Evolutionary conservation across 2,888 invertebrate species (phyloP), one percentile per base, ranked within the genome.

Genomic region (Drosophila pseudotalamancana): DNA sequence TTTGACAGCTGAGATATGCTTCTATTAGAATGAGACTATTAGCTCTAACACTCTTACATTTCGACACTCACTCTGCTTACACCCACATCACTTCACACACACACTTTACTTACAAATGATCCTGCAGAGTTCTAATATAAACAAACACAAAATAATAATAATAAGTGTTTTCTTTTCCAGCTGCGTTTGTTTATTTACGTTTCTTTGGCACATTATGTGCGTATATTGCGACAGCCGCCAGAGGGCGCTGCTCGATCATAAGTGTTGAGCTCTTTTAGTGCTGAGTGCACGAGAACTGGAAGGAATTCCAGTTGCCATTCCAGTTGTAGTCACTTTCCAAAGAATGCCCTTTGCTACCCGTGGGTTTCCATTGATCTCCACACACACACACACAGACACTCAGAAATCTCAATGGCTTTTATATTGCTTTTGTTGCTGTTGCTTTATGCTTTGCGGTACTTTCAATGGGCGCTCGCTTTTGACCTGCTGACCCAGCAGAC

Each of bases 401-500:
- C n/a, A n/a, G n/a, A 32, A 31, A 2, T 19, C 5, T 18, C 45
- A 19, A 21, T 11, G 29, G 31, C 19, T 45, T 43, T 29, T 2
- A 27, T 14, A 32, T 32, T 12, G 32, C 12, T 14, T 32, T 12
- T 32, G 32, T 2, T 32, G 32, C n/a, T 25, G 6, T 42, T 8
- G 23, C 6, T 23, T 23, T 23, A n/a, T n/a, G n/a, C n/a, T 21
- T 12, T n/a, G 6, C 37, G n/a, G 1, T 3, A 2, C 11, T 11
- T 55, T 39, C 19, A 49, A 45, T 57, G 55, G 65, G 70, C 65
- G 68, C 59, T 56, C 23, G 69, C 68, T 48, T 63, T 43, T 77
- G 77, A 80, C 77, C 77, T 25, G 69, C 31, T 81, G 77, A 77
- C 77, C 77, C 77, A 81, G 60, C 81, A 77, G 79, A 64, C 68